These are phyloP conservation scores for Empis stercorea DNA, from an alignment of 2,888 invertebrate species.

Conservation along the genomic window DNA sequence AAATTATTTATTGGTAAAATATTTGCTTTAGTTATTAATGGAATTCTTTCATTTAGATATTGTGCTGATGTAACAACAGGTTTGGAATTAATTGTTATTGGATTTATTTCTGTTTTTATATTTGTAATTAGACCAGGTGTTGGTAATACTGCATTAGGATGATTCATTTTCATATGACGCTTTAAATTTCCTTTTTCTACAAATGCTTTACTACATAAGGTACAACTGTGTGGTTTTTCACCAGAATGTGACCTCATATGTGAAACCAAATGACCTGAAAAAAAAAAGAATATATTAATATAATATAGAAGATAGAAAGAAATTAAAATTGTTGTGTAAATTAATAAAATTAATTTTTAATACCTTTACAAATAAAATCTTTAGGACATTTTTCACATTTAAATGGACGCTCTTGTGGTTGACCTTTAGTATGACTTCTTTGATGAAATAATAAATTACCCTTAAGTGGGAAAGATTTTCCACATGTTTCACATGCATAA, in stretches of 20 bases:
- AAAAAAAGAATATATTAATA: constrained; percentile 9
- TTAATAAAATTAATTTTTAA: background rate
- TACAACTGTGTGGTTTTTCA: constrained; percentile 44
- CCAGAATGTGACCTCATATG: constrained; percentile 68
- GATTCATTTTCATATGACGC: constrained; percentile 60
- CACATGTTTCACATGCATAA: constrained; percentile 72
- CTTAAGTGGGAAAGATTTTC: constrained; percentile 74
- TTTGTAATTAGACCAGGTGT: constrained; percentile 34
- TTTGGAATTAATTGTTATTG: constrained; percentile 4
- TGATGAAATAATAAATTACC: constrained; percentile 76
- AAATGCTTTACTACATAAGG: constrained; percentile 62
- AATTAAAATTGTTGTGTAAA: constrained; percentile 3
- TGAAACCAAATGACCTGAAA: constrained; percentile 56
- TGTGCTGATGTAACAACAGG: constrained; percentile 6
- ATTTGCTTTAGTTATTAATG: constrained; percentile 10
- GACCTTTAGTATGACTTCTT: constrained; percentile 68
- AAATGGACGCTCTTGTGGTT: constrained; percentile 52
- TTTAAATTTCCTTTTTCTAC: constrained; percentile 69
- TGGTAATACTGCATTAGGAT: constrained; percentile 39
- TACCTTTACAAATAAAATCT: constrained; percentile 77
- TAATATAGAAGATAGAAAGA: no score
- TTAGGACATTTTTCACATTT: constrained; percentile 74
- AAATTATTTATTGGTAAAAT: constrained; percentile 14
- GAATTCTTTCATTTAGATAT: constrained; percentile 11
- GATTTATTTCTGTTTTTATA: constrained; percentile 21